These are phyloP conservation scores for Caenorhabditis angaria DNA, from an alignment of 2,888 invertebrate genomes.

Conservation along the genomic window DNA sequence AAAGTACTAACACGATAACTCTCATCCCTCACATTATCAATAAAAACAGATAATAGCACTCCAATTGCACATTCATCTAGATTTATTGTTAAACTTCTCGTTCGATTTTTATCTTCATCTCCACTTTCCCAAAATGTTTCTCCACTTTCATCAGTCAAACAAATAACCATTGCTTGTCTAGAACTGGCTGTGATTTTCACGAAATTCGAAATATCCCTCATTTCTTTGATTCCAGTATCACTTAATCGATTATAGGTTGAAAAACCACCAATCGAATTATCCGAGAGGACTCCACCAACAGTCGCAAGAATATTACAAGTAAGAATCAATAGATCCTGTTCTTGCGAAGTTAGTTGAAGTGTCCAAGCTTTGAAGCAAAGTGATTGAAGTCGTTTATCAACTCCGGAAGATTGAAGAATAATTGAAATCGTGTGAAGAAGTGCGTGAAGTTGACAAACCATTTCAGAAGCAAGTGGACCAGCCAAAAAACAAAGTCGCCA, in stretches of 20 bases:
- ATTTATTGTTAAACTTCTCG: slow-evolving; percentile 76
- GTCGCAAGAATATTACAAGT: slow-evolving; percentile 68
- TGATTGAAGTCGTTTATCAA: slow-evolving; percentile 57
- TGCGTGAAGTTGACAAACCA: slow-evolving; percentile 68
- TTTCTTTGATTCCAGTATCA: slow-evolving; percentile 45
- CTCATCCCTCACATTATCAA: slow-evolving; percentile 86
- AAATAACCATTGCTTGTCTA: slow-evolving; percentile 90
- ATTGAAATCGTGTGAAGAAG: slow-evolving; percentile 67
- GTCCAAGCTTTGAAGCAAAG: slow-evolving; percentile 72
- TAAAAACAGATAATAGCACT: slow-evolving; percentile 84
- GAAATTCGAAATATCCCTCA: slow-evolving; percentile 80
- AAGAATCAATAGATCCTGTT: slow-evolving; percentile 69
- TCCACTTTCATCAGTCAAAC: slow-evolving; percentile 89
- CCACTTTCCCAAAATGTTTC: slow-evolving; percentile 99
- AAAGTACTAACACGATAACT: slow-evolving; percentile 32
- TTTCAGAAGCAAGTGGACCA: slow-evolving; percentile 57
- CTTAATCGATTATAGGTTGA: slow-evolving; percentile 3
- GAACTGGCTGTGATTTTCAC: slow-evolving; percentile 89
- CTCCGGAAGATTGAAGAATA: slow-evolving; percentile 63
- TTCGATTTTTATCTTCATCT: slow-evolving; percentile 90
- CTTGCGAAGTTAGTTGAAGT: slow-evolving; percentile 69
- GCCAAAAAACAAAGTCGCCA: slow-evolving; percentile 68
- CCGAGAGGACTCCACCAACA: slow-evolving; percentile 68
- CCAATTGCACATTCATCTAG: slow-evolving; percentile 77
- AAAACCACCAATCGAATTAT: slow-evolving; percentile 43